A percentile compares a stretch with the other conserved stretches of the same genome.
Conservation (phyloP, 2,888 invertebrate species). For the Tetheella fluctuosa region DNA sequence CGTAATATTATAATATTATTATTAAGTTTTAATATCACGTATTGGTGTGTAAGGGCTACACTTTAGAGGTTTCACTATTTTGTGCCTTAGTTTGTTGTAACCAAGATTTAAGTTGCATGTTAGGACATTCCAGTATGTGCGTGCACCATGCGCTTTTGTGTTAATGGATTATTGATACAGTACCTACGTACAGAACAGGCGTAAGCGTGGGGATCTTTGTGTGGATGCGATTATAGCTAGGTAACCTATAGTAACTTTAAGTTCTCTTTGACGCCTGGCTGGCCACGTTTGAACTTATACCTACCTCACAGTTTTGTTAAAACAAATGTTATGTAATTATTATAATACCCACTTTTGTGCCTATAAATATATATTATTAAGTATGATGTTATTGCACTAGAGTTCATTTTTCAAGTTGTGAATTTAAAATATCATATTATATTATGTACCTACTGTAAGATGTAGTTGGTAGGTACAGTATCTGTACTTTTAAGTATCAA, state of each 20-base stretch:
- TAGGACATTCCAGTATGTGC: slow-evolving; percentile 71
- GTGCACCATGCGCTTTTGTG: slow-evolving; percentile 60
- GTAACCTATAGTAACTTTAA: slow-evolving; percentile 15
- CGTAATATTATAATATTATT: slow-evolving; percentile 48
- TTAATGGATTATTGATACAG: slow-evolving; percentile 18
- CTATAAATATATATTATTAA: slow-evolving; percentile 69
- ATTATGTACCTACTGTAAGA: slow-evolving; percentile 48
- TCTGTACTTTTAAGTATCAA: slow-evolving; percentile 68
- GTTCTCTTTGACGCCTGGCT: slow-evolving; percentile 11
- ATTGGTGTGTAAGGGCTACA: slow-evolving; percentile 70
- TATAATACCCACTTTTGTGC: slow-evolving; percentile 74
- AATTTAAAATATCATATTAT: slow-evolving; percentile 62
- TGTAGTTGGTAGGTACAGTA: slow-evolving; percentile 66
- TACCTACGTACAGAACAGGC: slow-evolving; percentile 10
- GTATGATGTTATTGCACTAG: slow-evolving; percentile 73
- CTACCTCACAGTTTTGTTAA: slow-evolving; percentile 70
- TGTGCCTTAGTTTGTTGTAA: slow-evolving; percentile 81
- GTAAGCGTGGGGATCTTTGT: slow-evolving; percentile 12
- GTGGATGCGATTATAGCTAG: slow-evolving; percentile 16
- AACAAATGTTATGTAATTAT: slow-evolving; percentile 71
- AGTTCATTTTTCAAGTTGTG: slow-evolving; percentile 69
- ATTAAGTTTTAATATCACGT: slow-evolving; percentile 61
- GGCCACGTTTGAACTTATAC: slow-evolving; percentile 18
- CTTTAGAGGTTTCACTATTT: slow-evolving; percentile 67
- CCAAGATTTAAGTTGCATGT: slow-evolving; percentile 54